Conservation (phyloP, 1,140 invertebrate species). For the Drosophila gunungcola region DNA sequence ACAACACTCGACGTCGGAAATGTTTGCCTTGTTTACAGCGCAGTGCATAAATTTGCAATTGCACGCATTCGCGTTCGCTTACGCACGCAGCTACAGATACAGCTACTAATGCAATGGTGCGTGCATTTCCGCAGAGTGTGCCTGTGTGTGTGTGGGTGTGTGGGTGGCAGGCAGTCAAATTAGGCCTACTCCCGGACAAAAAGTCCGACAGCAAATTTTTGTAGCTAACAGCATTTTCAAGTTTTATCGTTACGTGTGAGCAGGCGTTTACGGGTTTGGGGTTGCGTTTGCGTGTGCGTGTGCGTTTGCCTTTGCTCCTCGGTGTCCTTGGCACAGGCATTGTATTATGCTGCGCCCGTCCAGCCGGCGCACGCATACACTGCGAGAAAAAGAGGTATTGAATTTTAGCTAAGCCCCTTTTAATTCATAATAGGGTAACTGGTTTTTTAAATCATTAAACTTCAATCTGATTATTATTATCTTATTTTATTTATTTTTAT, state of each 20-base stretch:
- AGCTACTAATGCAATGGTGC: constrained; percentile 46
- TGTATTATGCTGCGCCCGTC: constrained; percentile 39
- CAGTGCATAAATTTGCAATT: constrained; percentile 82
- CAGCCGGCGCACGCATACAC: constrained; percentile 18
- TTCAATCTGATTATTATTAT: no score
- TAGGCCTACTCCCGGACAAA: constrained; percentile 49
- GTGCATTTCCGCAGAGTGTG: constrained; percentile 41
- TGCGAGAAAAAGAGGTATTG: neutral
- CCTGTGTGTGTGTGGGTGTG: neutral
- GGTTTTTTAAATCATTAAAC: neutral
- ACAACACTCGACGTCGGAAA: constrained; percentile 45
- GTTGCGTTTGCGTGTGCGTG: constrained; percentile 8
- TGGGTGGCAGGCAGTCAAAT: constrained; percentile 23
- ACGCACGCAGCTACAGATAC: constrained; percentile 6
- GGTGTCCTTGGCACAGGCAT: constrained; percentile 73
- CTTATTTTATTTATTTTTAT: no score
- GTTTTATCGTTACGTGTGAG: constrained; percentile 71
- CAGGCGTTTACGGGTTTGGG: constrained; percentile 9
- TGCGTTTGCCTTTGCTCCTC: constrained; percentile 12
- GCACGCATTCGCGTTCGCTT: constrained; percentile 47
- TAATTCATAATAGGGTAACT: neutral
- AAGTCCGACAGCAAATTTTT: constrained; percentile 75
- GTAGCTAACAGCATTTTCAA: constrained; percentile 83
- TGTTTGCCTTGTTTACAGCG: constrained; percentile 80
- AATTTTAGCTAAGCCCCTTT: no score